Base-by-base conservation (phyloP, 2,888 invertebrate species). In the Callosobruchus maculatus region DNA sequence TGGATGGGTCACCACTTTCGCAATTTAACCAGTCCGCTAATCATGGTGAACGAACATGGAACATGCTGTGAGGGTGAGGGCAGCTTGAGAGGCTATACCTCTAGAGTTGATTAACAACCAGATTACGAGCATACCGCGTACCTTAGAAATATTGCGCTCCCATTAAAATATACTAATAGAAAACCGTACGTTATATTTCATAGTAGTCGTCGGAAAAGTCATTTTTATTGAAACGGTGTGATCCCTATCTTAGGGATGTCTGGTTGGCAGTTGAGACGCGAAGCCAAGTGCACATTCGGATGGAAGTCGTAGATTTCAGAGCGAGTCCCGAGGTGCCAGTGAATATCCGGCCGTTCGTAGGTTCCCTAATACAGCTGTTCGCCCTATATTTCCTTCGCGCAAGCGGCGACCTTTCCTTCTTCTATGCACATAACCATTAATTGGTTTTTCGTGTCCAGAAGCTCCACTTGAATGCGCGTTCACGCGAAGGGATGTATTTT, bases 271-370 rank as follows among this genome's bases (percentile, higher is more conserved):
- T 49, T 74, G 74, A 74, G 31, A 49, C 66, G 66, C 70, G 71
- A 49, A 74, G 77, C 74, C 81, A 78, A 81, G 80, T 81, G 82
- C 77, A 79, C 80, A 80, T 76, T 77, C 79, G 82, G 80, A 79
- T 81, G 81, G 81, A 82, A 80, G 81, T 79, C 76, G 75, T 78
- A 79, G 75, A 81, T 81, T 79, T 76, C 67, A 70, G 26, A 71
- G 74, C 26, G 26, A 26, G 26, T 2, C 71, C 71, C 70, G 71
- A 71, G 71, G 74, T 74, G 71, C 71, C 73, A 73, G 73, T n/a
- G n/a, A 72, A 72, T 71, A 74, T 72, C 73, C 72, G 73, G 72
- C 68, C 74, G 68, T 30, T 72, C 72, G 71, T 71, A 74, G 69
- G 71, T 31, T 22, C 71, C 68, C 30, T 72, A 71, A 26, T 76